These are phyloP conservation scores for Adineta ricciae DNA, from an alignment of 2,888 invertebrate species.

Conservation along the genomic window DNA sequence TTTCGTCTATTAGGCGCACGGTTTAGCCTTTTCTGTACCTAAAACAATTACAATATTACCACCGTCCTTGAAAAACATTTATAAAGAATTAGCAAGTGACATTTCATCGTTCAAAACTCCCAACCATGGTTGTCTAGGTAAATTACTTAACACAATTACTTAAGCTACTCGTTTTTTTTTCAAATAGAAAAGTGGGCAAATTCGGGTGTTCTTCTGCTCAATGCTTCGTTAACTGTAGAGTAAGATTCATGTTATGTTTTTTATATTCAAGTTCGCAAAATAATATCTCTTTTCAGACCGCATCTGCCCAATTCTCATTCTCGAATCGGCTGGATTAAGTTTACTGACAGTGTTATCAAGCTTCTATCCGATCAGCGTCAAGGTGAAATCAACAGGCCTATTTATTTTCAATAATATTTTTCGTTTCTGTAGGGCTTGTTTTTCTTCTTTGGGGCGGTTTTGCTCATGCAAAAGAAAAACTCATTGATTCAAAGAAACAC, in stretches of 20 bases:
- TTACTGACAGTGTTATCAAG: constrained; percentile 43
- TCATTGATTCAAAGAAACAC: constrained; percentile 41
- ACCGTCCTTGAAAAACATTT: constrained; percentile 44
- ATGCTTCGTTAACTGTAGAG: constrained; percentile 45
- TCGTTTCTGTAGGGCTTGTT: constrained; percentile 36
- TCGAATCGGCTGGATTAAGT: constrained; percentile 43
- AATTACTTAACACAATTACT: not conserved
- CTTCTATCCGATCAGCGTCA: constrained; percentile 38
- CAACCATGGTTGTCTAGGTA: constrained; percentile 39
- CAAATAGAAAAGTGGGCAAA: constrained; percentile 40
- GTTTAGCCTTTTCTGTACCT: constrained; percentile 44
- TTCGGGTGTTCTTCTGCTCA: constrained; percentile 43
- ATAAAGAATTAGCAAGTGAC: constrained; percentile 54
- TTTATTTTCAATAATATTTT: not conserved
- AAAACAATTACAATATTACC: constrained; percentile 37
- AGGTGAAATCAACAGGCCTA: not conserved
- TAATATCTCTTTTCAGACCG: constrained; percentile 36
- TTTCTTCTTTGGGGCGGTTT: constrained; percentile 46
- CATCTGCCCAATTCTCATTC: constrained; percentile 43
- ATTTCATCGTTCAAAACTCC: constrained; percentile 44
- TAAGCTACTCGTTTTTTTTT: too few relatives aligned
- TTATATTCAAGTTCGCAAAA: not conserved
- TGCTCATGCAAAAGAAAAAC: constrained; percentile 43
- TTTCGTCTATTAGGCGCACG: constrained; percentile 48
- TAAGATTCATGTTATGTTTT: constrained; percentile 36